Base-by-base conservation (phyloP, 2,113 vertebrate genomes). In the Myrmecophaga tridactyla region DNA sequence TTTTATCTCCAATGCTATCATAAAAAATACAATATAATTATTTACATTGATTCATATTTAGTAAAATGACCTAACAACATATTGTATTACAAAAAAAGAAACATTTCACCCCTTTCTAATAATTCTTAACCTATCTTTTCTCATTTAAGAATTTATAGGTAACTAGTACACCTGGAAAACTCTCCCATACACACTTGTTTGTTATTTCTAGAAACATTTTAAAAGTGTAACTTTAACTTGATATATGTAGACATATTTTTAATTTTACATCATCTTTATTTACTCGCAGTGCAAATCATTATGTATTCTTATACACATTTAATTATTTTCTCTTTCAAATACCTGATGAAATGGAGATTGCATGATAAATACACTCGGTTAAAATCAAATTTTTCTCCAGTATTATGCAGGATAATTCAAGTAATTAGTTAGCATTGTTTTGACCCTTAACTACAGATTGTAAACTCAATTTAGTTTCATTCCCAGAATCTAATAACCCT, bases 11-110 rank as follows among this genome's bases (percentile, higher is more conserved):
- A 1, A 10, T 15, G n/a, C 7, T 81, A 18, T n/a, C 67, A 4
- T 23, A 63, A 86, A 75, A 7, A 51, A 29, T 39, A 23, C 17
- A 89, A 18, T 72, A 62, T 21, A 58, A 23, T 12, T 78, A 78
- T 91, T 93, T 84, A 81, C 27, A 90, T 77, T 20, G 60, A 75
- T 51, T 95, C 48, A 62, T 69, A 56, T 67, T 78, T 90, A 48
- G 2, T 29, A 89, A 91, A 43, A 10, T 34, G 17, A 9, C 48
- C 1, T 69, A 91, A 46, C 9, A 48, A 58, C 14, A 60, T 58
- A 51, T 18, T 88, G 17, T 18, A 75, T 77, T 41, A 23, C 9
- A 58, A 58, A 4, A 1, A 90, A 46, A 51, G 81, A 43, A 81
- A 72, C 86, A 46, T 3, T 41, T 70, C 43, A 29, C 0, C 2